phyloP scores from a whole-genome alignment of 2,888 invertebrate genomes.

The Sphecodes monilicornis region DNA sequence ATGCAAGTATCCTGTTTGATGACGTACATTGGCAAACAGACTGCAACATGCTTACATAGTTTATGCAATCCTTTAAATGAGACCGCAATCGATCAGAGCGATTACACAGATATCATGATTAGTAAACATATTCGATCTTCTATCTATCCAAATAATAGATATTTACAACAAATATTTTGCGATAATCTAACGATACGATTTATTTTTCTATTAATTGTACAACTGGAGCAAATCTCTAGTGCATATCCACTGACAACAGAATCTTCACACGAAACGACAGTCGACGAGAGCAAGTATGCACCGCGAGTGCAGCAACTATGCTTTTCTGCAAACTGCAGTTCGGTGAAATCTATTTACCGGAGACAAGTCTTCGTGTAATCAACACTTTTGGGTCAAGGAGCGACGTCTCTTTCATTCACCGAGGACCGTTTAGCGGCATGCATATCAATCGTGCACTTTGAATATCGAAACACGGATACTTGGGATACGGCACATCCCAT shows the following conservation, averaged over 20 bases:
- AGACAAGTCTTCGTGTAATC: conserved; percentile 37
- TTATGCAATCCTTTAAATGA: neutral
- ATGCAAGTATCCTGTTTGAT: neutral
- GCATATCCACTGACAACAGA: neutral
- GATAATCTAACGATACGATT: neutral
- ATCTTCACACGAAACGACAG: neutral
- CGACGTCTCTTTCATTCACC: neutral
- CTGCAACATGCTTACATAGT: neutral
- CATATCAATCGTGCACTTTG: conserved; percentile 26
- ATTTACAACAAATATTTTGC: neutral
- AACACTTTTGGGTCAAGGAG: conserved; percentile 44
- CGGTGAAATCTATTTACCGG: neutral
- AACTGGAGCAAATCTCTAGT: neutral
- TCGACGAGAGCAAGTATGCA: neutral
- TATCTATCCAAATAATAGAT: neutral
- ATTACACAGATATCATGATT: neutral
- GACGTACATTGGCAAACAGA: neutral
- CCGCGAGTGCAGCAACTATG: neutral
- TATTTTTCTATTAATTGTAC: neutral
- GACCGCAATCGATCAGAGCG: neutral
- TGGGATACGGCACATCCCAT: neutral
- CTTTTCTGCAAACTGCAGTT: neutral
- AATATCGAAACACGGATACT: conserved; percentile 35
- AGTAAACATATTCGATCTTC: neutral
- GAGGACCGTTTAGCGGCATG: conserved; percentile 17